Base-by-base conservation (phyloP, 2,888 invertebrate species). In the Pristionchus maxplancki region DNA sequence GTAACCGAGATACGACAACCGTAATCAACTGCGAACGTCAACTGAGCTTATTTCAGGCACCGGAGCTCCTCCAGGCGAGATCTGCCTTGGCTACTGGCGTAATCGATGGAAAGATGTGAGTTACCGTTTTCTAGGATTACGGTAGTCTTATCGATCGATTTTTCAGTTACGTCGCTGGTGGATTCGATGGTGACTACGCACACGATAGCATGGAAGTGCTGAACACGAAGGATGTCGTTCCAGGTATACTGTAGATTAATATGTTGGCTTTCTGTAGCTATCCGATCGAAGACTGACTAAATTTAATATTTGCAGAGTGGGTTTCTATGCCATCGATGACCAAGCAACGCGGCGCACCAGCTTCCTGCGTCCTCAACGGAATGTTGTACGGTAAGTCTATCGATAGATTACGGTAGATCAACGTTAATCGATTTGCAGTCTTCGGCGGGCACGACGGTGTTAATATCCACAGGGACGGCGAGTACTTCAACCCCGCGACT, bases 391-490 rank as follows among this genome's bases (percentile, higher is more conserved):
- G 20, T n/a, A n/a, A n/a, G n/a, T 91, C 94, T 74, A 95, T 96
- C 95, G 92, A 93, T 48, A 95, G 95, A 88, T 95, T 95, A 8
- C 95, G 95, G 44, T 94, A 95, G 37, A 95, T 95, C 4, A 94
- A 95, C 24, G 91, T 95, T 95, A 37, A 95, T 95, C 90, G 95
- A 93, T 93, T 20, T n/a, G 6, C 89, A 92, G 93, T 94, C 15
- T 90, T 97, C 67, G 97, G 97, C n/a, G 97, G 97, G 0, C 97
- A 97, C 94, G 97, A 97, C 95, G 97, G 97, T 0, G 95, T 97
- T 28, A 97, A 97, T 8, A 97, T 93, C 74, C 94, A 93, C 90
- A 91, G 90, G 20, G 91, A 96, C 96, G 96, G 97, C 2, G 97
- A 97, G 95, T 96, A 97, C 87, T 97, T 97, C 94, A 20, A 83